phyloP scores from a whole-genome alignment of 2,888 invertebrate species.

The Gnatocerus cornutus region DNA sequence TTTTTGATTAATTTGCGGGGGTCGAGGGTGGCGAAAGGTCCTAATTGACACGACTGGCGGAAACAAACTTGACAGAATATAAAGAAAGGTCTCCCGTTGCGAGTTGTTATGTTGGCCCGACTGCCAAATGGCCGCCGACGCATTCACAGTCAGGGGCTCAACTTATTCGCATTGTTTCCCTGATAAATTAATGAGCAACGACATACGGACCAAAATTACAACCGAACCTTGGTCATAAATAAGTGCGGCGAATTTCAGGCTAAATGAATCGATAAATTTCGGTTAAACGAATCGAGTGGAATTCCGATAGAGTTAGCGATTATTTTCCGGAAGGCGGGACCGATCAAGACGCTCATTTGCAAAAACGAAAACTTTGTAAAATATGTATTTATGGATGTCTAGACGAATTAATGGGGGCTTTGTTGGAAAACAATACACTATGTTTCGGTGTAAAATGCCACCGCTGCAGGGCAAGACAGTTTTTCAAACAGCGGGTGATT shows the following conservation, averaged over 20 bases:
- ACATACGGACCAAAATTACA: constrained; percentile 40
- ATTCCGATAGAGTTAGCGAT: constrained; percentile 25
- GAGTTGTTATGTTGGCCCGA: constrained; percentile 52
- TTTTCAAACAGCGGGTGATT: constrained; percentile 62
- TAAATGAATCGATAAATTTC: constrained; percentile 40
- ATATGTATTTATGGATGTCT: constrained; percentile 53
- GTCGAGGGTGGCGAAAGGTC: constrained; percentile 45
- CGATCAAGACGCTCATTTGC: constrained; percentile 33
- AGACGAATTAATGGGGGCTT: constrained; percentile 51
- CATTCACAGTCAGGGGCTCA: constrained; percentile 47
- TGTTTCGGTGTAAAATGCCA: constrained; percentile 49
- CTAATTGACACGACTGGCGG: constrained; percentile 55
- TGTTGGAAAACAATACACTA: constrained; percentile 49
- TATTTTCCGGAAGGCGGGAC: constrained; percentile 32
- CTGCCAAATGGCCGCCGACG: constrained; percentile 57
- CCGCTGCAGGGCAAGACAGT: constrained; percentile 51
- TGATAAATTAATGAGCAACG: constrained; percentile 48
- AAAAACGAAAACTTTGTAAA: constrained; percentile 42
- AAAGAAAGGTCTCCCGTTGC: constrained; percentile 52
- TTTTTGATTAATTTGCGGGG: constrained; percentile 53
- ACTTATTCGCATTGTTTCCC: constrained; percentile 47
- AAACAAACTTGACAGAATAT: constrained; percentile 52
- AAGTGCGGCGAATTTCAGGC: constrained; percentile 25
- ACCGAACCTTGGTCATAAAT: constrained; percentile 37
- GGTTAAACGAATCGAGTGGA: constrained; percentile 16